Base-by-base conservation (phyloP, 2,797 vertebrate genomes). In the Rhinoraja longicauda region DNA sequence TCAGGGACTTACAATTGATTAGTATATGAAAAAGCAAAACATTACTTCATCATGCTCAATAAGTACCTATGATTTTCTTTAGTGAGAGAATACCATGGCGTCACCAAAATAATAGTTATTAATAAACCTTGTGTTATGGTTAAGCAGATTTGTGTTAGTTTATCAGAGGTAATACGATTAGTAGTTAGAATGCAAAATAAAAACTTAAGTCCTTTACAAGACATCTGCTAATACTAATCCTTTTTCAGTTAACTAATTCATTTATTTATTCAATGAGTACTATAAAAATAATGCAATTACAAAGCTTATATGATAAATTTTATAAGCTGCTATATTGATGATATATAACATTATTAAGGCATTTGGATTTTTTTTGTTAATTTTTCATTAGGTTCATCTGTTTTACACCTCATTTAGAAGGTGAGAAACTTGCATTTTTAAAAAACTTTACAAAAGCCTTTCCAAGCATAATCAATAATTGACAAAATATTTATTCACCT, bases 51-150 rank as follows among this genome's bases (percentile, higher is more conserved):
- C 90, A 92, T 75, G 70, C 32, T 92, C 39, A 75, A 75, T 45
- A 75, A 92, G 15, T 36, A 75, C 9, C 57, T 26, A 70, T 32
- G 5, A 91, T 13, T 72, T 29, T 24, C 17, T 53, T 17, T n/a
- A 92, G 90, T 29, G 75, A 92, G 5, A n/a, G 39, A 92, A 92
- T 75, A 39, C 36, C 64, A 75, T 17, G 26, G 92, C 70, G 26
- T 24, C 90, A 75, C 90, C 39, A n/a, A 73, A 91, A 10, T 53
- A 91, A 90, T 19, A 29, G 70, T 92, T 75, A n/a, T 73, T 92
- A 26, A 13, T 39, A 75, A 92, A 53, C 39, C 39, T 13, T 39
- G 88, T 26, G 67, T 72, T 10, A 73, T 17, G 39, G 12, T 45
- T 39, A 91, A 73, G 73, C 13, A 53, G 39, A 17, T 45, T 75